Percentiles rank a stretch among this genome's conserved stretches.
Conservation (phyloP, 2,888 invertebrate genomes). For the Torymus auratus region DNA sequence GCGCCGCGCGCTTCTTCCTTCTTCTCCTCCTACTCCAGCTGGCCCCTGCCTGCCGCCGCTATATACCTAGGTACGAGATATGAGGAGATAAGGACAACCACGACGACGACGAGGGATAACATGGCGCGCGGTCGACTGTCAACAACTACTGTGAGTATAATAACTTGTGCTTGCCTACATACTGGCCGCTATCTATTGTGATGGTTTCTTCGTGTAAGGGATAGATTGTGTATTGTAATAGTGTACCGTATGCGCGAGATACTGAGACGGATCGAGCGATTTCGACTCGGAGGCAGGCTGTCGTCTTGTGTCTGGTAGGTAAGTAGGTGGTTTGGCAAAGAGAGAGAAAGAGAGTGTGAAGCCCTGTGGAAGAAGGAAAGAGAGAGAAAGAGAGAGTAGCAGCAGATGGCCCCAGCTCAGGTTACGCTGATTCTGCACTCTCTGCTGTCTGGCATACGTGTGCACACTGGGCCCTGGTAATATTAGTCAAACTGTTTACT, state of each 20-base stretch:
- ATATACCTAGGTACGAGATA: too few relatives aligned
- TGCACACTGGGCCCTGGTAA: conserved; percentile 16
- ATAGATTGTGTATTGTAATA: too few relatives aligned
- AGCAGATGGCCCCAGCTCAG: conserved; percentile 49
- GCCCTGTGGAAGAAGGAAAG: too few relatives aligned
- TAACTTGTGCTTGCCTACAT: not conserved
- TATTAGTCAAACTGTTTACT: conserved; percentile 20
- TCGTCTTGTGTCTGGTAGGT: not conserved
- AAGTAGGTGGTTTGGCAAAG: not conserved
- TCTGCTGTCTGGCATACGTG: conserved; percentile 9
- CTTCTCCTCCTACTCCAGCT: too few relatives aligned
- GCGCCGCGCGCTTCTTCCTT: too few relatives aligned
- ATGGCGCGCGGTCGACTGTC: conserved; percentile 52
- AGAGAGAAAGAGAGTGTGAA: not conserved
- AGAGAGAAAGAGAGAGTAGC: not conserved
- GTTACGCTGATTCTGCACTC: conserved; percentile 49
- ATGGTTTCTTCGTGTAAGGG: too few relatives aligned
- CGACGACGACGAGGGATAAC: not conserved
- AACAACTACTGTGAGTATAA: conserved; percentile 43
- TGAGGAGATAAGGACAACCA: too few relatives aligned
- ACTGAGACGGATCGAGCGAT: too few relatives aligned
- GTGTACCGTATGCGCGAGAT: too few relatives aligned
- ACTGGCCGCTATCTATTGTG: too few relatives aligned
- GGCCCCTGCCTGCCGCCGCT: too few relatives aligned
- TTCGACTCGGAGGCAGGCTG: not conserved